Evolutionary conservation across 2,888 invertebrate genomes (phyloP).

Genomic region (Tiphia femorata): DNA sequence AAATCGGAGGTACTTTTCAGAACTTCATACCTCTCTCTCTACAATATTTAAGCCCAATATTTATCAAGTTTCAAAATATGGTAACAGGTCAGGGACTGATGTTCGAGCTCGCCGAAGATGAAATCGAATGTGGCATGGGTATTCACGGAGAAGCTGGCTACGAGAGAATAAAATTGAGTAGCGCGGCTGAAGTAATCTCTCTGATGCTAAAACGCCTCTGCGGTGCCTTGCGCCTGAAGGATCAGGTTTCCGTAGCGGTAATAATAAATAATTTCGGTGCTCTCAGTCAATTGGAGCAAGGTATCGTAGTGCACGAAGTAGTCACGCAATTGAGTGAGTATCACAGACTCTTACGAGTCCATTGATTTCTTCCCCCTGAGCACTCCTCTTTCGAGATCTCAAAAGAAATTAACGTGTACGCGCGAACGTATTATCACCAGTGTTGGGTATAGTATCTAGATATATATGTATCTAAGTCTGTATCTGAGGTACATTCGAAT

Average conservation of each 20-base stretch:
- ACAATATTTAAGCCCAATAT: too few relatives aligned
- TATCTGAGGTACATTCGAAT: too few relatives aligned
- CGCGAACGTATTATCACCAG: too few relatives aligned
- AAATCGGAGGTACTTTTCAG: too few relatives aligned
- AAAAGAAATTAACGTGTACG: too few relatives aligned
- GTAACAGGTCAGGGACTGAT: constrained; percentile 68
- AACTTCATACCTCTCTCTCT: too few relatives aligned
- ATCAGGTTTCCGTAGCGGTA: constrained; percentile 72
- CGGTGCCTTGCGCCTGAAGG: constrained; percentile 42
- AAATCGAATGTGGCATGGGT: constrained; percentile 78
- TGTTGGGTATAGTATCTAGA: too few relatives aligned
- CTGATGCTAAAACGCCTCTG: constrained; percentile 68
- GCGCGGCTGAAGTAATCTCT: constrained; percentile 69
- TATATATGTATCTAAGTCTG: too few relatives aligned
- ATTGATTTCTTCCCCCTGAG: neutral
- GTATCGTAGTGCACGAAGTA: constrained; percentile 78
- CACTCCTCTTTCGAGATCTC: too few relatives aligned
- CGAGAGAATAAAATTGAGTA: constrained; percentile 67
- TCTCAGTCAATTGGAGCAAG: constrained; percentile 81
- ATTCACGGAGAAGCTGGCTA: constrained; percentile 73
- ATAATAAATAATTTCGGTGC: constrained; percentile 86
- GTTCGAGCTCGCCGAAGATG: constrained; percentile 75
- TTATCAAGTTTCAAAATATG: neutral
- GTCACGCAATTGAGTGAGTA: constrained; percentile 75
- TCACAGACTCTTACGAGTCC: neutral